Evolutionary conservation across 1,140 invertebrate species (phyloP).

Genomic region (Macrobrachium rosenbergii): DNA sequence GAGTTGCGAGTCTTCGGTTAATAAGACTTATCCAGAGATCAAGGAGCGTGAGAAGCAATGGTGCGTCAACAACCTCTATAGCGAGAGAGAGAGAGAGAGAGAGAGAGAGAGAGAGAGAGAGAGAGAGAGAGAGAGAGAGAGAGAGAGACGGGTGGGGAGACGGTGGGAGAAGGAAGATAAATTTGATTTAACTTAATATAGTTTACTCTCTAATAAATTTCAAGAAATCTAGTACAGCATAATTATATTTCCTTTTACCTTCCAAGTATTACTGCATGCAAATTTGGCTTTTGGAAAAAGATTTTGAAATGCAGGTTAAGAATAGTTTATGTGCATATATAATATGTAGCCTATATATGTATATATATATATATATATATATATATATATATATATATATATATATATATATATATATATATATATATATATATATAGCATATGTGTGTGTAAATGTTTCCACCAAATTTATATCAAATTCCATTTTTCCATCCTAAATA

Average conservation of each 20-base stretch:
- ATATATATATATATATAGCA: neutral
- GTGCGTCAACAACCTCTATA: neutral
- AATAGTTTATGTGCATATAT: neutral
- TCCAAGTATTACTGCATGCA: no score
- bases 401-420: constrained; percentile 8
- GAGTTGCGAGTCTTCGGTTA: neutral
- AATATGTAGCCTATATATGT: constrained; percentile 18
- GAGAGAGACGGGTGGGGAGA: no score
- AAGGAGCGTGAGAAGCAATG: neutral
- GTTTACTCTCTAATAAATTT: neutral
- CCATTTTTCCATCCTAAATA: no score
- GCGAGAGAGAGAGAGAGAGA: constrained; percentile 21
- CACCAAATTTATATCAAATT: no score
- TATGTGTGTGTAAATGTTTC: no score
- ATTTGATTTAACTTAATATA: neutral
- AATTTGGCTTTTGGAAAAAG: no score
- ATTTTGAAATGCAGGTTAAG: neutral
- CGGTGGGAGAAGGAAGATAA: neutral
- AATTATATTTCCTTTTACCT: no score
- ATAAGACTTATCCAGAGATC: neutral
- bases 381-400: constrained; percentile 27
- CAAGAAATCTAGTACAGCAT: no score
- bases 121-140: constrained; percentile 13
- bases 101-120: constrained; percentile 21
- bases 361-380: constrained; percentile 25